These are phyloP conservation scores for Schrankia costaestrigalis DNA, from an alignment of 2,888 invertebrate species.

Conservation along the genomic window DNA sequence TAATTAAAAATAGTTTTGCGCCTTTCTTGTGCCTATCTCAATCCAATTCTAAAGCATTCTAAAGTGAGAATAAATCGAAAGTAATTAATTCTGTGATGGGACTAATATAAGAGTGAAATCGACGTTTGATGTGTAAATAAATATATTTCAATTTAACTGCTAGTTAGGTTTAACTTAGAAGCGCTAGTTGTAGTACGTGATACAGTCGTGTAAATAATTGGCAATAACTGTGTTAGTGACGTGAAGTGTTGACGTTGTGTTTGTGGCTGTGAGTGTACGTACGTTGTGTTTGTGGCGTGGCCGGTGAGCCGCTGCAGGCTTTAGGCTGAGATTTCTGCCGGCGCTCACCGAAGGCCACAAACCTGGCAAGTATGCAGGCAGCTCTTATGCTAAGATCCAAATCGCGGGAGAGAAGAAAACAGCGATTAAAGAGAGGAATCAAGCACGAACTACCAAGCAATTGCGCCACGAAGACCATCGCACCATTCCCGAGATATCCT, in stretches of 20 bases:
- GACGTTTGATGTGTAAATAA: conserved; percentile 57
- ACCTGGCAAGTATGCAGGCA: conserved; percentile 92
- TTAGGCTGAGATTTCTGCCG: conserved; percentile 47
- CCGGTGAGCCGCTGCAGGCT: conserved; percentile 27
- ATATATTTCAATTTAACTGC: conserved; percentile 35
- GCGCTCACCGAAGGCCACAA: conserved; percentile 60
- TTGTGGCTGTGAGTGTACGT: conserved; percentile 12
- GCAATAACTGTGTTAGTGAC: conserved; percentile 12
- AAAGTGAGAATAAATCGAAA: conserved; percentile 57
- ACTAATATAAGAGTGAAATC: conserved; percentile 58
- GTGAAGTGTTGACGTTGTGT: conserved; percentile 21
- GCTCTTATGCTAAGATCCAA: conserved; percentile 95
- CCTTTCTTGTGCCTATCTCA: conserved; percentile 76
- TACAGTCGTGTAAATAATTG: too few species aligned
- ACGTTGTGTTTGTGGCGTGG: conserved; percentile 19
- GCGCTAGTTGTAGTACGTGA: conserved; percentile 58
- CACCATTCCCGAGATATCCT: conserved; percentile 93
- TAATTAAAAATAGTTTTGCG: conserved; percentile 58
- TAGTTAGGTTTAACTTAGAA: conserved; percentile 49
- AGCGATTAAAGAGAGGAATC: conserved; percentile 86
- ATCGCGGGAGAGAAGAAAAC: conserved; percentile 92
- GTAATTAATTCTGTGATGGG: conserved; percentile 66
- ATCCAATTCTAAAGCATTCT: conserved; percentile 63
- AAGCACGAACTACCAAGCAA: conserved; percentile 91
- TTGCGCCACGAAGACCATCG: conserved; percentile 92